Base-by-base conservation (phyloP, 2,888 invertebrate species). In the Cynaeus angustus region DNA sequence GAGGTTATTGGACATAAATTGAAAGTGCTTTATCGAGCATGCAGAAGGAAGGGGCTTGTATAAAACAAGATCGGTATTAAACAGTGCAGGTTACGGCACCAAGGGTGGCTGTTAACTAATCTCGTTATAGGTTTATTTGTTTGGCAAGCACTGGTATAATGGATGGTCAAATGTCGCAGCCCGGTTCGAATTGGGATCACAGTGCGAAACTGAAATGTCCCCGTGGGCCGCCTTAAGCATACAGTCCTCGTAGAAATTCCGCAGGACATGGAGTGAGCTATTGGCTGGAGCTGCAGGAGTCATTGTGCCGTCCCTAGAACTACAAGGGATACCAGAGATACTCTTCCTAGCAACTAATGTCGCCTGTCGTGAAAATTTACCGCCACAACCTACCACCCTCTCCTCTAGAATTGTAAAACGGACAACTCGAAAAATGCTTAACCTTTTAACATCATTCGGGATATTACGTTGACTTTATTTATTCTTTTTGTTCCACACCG, bases 201-300 rank as follows among this genome's bases (percentile, higher is more conserved):
- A 79, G 77, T 79, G 80, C 80, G 82, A 82, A 78, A 82, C 82
- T 82, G 81, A 81, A 81, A 81, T 78, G 80, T 82, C 81, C 82
- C 82, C 71, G 70, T 77, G 82, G 82, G 78, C 78, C 76, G 78
- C 80, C 80, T 78, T 79, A 77, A 79, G 80, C 81, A 79, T 78
- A 78, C 77, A 79, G 74, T 72, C 74, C 73, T 78, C 66, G 77
- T 74, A 77, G 78, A 78, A 78, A 79, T 80, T 78, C 78, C 74
- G 71, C 70, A 77, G 78, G 78, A 78, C 77, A 77, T 73, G 61
- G 71, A 73, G 76, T 78, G 78, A 80, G 75, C 79, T 80, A 80
- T 79, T 77, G 80, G 78, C 72, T 77, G 70, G 74, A 72, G 71
- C 73, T 75, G 71, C 66, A 67, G 69, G 77, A 75, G 71, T 77